Percentiles rank a stretch among this genome's conserved stretches.
phyloP scores from a whole-genome alignment of 2,888 invertebrate genomes.

The Macrophya annulata region DNA sequence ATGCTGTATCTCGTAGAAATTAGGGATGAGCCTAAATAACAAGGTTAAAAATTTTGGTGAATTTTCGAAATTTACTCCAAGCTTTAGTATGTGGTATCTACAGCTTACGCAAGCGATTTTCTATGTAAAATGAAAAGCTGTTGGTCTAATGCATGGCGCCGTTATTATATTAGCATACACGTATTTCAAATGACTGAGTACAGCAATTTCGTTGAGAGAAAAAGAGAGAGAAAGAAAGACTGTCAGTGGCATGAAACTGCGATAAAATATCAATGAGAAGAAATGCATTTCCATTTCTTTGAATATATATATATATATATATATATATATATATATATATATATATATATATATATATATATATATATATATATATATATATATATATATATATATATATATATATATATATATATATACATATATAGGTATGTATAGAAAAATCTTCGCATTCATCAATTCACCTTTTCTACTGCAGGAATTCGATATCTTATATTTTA shows the following conservation, averaged over 20 bases:
- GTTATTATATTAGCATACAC: slow-evolving; percentile 35
- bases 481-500: slow-evolving; percentile 2
- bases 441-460: slow-evolving; percentile 33
- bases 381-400: no score
- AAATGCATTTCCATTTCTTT: slow-evolving; percentile 48
- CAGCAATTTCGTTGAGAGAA: not conserved
- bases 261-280: slow-evolving; percentile 46
- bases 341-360: no score
- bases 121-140: not conserved
- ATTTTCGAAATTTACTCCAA: not conserved
- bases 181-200: slow-evolving; percentile 31
- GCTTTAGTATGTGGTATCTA: not conserved
- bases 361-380: no score
- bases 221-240: not conserved
- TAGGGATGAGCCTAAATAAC: not conserved
- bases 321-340: not conserved
- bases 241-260: slow-evolving; percentile 31
- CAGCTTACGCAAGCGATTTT: not conserved
- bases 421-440: no score
- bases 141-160: slow-evolving; percentile 35
- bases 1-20: not conserved
- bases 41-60: no score
- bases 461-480: not conserved
- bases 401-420: no score
- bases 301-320: not conserved